Evolutionary conservation across 2,888 invertebrate genomes (phyloP), one percentile per base, ranked within the genome.

Genomic region (Stenichneumon culpator): DNA sequence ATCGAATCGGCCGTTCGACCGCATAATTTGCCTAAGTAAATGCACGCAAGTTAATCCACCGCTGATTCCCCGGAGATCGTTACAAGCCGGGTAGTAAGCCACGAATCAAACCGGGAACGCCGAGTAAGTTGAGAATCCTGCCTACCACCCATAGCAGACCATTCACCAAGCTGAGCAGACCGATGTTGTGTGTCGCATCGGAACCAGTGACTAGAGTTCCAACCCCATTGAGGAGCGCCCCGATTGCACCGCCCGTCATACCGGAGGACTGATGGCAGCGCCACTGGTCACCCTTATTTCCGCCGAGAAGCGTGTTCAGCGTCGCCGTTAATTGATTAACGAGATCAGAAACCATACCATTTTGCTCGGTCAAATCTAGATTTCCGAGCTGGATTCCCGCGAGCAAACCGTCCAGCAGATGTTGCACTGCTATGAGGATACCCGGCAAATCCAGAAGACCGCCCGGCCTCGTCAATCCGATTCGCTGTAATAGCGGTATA

Each of bases 271-370:
- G 6, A 0, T 32, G 11, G 68, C 78, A 69, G 1, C 16, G 3
- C 68, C 68, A 70, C 36, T n/a, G 2, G 7, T 16, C 9, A 14
- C 52, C 60, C 22, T 47, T 22, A 25, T 60, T 70, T 2, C 3
- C 5, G 11, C 82, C 85, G 2, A 82, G 70, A 22, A 72, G 28
- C 9, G 16, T 36, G 22, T 79, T 68, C 5, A 85, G n/a, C 14
- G 39, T 0, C 0, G 0, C 5, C 6, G 57, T 44, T 5, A 79
- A n/a, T 28, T 44, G 22, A 7, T 11, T 6, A 7, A 85, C 28
- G 25, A 82, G 70, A 1, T 11, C 11, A 2, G 39, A 16, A 19
- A 85, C 0, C 0, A 5, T 0, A 14, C 60, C 14, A 3, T 22
- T n/a, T 2, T 50, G n/a, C 0, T 6, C n/a, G 25, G 5, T 22